These are phyloP conservation scores for Polypterus bichir DNA, from an alignment of 2,113 vertebrate species.

Conservation along the genomic window DNA sequence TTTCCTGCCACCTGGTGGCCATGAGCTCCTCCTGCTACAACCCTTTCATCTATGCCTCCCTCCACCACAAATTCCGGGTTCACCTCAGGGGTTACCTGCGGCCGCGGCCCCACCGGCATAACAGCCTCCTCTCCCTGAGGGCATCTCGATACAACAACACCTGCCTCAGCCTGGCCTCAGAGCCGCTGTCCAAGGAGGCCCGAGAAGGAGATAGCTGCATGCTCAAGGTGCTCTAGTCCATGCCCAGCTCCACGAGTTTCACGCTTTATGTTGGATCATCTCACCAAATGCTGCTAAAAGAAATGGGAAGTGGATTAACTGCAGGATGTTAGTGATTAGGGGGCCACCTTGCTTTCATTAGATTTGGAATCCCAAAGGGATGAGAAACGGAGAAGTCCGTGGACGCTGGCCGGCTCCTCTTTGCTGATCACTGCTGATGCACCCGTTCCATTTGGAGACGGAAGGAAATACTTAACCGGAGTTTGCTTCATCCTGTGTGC, in stretches of 20 bases:
- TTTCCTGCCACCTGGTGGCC: conserved; percentile 55
- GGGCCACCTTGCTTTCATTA: too few relatives aligned
- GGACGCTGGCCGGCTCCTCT: too few relatives aligned
- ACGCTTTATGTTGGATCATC: too few relatives aligned
- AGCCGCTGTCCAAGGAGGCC: conserved; percentile 15
- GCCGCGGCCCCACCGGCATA: conserved; percentile 20
- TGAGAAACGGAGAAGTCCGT: too few relatives aligned
- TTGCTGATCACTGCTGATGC: too few relatives aligned
- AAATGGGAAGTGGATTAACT: too few relatives aligned
- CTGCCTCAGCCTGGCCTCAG: conserved; percentile 18
- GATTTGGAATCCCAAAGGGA: too few relatives aligned
- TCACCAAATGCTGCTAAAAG: too few relatives aligned
- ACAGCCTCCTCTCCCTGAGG: conserved; percentile 13
- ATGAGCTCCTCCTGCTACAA: conserved; percentile 66
- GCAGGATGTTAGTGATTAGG: too few relatives aligned
- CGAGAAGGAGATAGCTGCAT: not conserved
- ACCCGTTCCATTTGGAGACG: too few relatives aligned
- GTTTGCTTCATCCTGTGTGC: too few relatives aligned
- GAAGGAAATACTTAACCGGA: too few relatives aligned
- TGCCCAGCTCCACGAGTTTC: not conserved
- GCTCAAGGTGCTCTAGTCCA: conserved; percentile 10
- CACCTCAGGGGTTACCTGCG: conserved; percentile 44
- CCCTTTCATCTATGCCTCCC: conserved; percentile 63
- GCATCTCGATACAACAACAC: conserved; percentile 14
- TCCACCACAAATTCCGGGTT: conserved; percentile 56